Conservation (phyloP, 2,888 invertebrate genomes). For the Matsumyia berberina region DNA sequence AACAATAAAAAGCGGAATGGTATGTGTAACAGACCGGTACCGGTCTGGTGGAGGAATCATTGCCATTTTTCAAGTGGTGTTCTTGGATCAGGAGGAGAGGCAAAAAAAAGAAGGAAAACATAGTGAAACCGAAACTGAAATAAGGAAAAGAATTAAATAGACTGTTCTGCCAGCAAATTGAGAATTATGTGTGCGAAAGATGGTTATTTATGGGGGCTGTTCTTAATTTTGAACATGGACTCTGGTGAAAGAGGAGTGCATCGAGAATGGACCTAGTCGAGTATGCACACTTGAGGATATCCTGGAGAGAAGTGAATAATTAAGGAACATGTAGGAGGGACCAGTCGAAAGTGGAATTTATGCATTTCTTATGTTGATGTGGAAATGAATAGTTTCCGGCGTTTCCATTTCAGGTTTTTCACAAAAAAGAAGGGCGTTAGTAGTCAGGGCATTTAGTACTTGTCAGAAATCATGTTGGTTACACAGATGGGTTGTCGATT, state of each 20-base stretch:
- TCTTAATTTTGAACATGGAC: constrained; percentile 56
- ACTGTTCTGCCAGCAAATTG: constrained; percentile 64
- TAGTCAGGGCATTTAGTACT: too few species aligned
- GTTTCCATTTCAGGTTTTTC: too few species aligned
- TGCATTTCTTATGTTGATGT: constrained; percentile 18
- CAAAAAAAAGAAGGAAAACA: neutral
- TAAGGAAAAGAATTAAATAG: constrained; percentile 69
- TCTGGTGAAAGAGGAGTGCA: constrained; percentile 9
- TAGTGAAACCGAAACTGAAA: constrained; percentile 23
- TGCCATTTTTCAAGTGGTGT: neutral
- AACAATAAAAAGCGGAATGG: constrained; percentile 19
- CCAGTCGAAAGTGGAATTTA: constrained; percentile 34
- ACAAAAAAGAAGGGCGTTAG: too few species aligned
- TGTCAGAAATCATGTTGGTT: too few species aligned
- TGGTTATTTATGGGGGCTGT: constrained; percentile 61
- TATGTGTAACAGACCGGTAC: neutral
- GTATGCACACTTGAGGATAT: constrained; percentile 8
- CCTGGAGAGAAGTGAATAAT: constrained; percentile 47
- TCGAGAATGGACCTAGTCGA: constrained; percentile 35
- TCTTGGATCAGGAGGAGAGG: neutral
- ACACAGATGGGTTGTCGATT: too few species aligned
- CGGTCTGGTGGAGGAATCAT: neutral
- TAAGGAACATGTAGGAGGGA: constrained; percentile 26
- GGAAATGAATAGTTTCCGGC: neutral
- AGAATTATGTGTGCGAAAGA: constrained; percentile 61